Evolutionary conservation across 1,140 invertebrate genomes (phyloP).

Genomic region (Tetranychus urticae): DNA sequence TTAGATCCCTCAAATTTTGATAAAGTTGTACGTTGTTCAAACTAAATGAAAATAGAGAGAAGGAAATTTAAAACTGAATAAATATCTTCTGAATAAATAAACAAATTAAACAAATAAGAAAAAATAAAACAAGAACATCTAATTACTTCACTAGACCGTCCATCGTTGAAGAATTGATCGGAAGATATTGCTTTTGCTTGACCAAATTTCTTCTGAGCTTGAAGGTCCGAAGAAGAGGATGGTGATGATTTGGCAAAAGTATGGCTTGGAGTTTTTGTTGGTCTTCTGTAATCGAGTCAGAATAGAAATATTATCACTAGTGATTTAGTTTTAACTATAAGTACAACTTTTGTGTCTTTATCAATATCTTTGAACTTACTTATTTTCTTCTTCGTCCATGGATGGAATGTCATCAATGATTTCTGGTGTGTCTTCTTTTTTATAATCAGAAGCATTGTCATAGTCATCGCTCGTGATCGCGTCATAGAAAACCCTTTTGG

Average conservation of each 20-base stretch:
- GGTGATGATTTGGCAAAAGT: neutral
- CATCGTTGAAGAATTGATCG: slow-evolving; percentile 72
- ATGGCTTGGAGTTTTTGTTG: neutral
- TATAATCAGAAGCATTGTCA: neutral
- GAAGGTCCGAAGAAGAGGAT: neutral
- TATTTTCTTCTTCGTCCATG: neutral
- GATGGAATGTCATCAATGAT: slow-evolving; percentile 6
- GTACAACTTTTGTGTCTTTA: neutral
- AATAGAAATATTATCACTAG: neutral
- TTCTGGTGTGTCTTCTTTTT: neutral
- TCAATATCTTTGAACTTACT: neutral
- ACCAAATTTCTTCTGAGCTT: slow-evolving; percentile 77
- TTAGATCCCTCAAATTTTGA: slow-evolving; percentile 61
- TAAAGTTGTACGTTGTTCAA: slow-evolving; percentile 38
- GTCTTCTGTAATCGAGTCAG: neutral
- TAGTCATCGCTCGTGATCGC: neutral
- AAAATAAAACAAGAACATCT: neutral
- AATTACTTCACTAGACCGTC: slow-evolving; percentile 35
- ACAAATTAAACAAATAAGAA: neutral
- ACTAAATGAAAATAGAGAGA: slow-evolving; percentile 18
- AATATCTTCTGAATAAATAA: neutral
- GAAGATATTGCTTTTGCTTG: slow-evolving; percentile 92
- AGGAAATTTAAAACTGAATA: too few species aligned
- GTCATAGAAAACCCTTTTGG: neutral
- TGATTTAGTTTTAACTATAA: neutral